Evolutionary conservation across 2,888 invertebrate genomes (phyloP), one percentile per base, ranked within the genome.

Genomic region (Coecobrya sp.): DNA sequence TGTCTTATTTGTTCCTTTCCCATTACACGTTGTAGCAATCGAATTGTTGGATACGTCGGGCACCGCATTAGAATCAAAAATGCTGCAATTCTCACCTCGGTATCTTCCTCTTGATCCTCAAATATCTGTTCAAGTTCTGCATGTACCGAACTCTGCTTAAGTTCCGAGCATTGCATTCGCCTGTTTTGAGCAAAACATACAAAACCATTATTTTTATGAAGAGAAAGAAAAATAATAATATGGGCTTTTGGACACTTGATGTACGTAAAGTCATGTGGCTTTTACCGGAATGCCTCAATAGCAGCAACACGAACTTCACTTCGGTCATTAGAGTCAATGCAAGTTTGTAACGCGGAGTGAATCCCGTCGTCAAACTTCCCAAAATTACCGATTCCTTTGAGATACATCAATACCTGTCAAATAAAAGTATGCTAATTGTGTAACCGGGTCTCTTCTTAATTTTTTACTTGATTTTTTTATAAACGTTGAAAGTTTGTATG

Each of bases 1-100:
- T 99, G 99, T 96, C 98, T 98, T 22, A 98, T 97, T 94, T 97
- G 96, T 95, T 99, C 98, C 11, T 96, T 96, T 85, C 97, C 96
- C 22, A 98, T 96, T 7, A 97, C 96, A 85, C 97, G 96, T 95
- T 97, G 97, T 73, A 99, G 97, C 86, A 97, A 97, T 88, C 97
- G 96, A 0, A 99, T 96, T 0, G 97, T 97, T 73, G 97, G 96
- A 94, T 98, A 97, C 94, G 97, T 97, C 0, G 99, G 98, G 95
- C 99, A 99, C 86, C 97, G 97, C 98, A 99, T 99, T 4, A 98
- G 96, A 96, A 98, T 98, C 65, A 99, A 96, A 95, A 99, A 99
- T 0, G 98, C 97, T 7, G 97, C 97, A 73, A 99, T 97, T 36
- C 99, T 97, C 27, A 99, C 96, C 96, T 99, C 99, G 0, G 98